Evolutionary conservation across 2,113 vertebrate species (phyloP), one percentile per base, ranked within the genome.

Genomic region (Benitochromis conjunctus): DNA sequence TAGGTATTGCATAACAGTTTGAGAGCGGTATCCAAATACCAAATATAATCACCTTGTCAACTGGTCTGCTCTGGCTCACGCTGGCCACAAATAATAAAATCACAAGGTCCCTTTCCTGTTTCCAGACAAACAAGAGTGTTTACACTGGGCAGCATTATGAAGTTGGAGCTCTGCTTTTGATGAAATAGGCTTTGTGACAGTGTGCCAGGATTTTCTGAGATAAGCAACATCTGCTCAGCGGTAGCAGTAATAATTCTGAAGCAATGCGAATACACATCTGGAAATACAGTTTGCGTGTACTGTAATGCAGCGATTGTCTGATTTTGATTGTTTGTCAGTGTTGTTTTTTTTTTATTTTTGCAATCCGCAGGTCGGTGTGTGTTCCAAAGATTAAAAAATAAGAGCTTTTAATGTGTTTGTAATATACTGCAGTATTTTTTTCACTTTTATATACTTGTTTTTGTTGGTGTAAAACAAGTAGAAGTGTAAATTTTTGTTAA

Each of bases 41-140:
- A 85, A 92, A 94, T 26, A 95, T 93, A 95, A 95, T 94, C 89
- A 88, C 87, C 90, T 92, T 84, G 89, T 92, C 87, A 86, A 90
- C 91, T 82, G 92, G 89, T 92, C 85, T 46, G 83, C 76, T 81
- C 90, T 84, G 89, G 89, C 58, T 92, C 60, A 13, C 56, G 1
- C 85, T 51, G 86, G 85, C 76, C 82, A 8, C 58, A 69, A 82
- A 88, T 83, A 90, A 86, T 51, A 53, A 80, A 84, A 90, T 90
- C 90, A 92, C 92, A 85, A 89, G 87, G 86, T 90, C 86, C 51
- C 60, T 80, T 84, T 91, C 19, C 29, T 4, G 29, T 78, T 90
- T 89, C 90, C 92, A 92, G 87, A 91, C 90, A 92, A 87, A 87
- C 88, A 90, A 80, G 86, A 71, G 85, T 95, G 92, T 95, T 95